A percentile compares a stretch with the other conserved stretches of the same genome.
Conservation (phyloP, 2,888 invertebrate genomes). For the Nasonovia ribisnigri region DNA sequence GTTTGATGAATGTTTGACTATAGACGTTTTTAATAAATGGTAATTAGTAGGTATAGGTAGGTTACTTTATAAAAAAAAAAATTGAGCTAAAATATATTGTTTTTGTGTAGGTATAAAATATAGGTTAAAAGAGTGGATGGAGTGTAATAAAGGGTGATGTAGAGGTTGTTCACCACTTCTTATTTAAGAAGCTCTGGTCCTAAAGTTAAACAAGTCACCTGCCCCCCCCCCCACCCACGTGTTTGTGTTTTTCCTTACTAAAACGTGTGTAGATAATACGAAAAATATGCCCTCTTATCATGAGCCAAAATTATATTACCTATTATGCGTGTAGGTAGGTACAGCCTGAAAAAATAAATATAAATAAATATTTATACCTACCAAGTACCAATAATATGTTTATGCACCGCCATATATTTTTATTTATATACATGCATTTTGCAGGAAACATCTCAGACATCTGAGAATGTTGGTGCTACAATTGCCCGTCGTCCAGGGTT, state of each 20-base stretch:
- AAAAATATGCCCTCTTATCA: not conserved
- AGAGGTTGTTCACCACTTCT: not conserved
- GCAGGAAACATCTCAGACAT: slow-evolving; percentile 73
- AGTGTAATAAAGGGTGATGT: not conserved
- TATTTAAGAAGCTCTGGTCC: too few species aligned
- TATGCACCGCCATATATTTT: too few species aligned
- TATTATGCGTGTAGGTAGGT: not conserved
- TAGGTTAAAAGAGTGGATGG: not conserved
- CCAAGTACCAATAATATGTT: not conserved
- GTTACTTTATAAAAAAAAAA: not conserved
- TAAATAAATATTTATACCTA: not conserved
- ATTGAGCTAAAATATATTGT: not conserved
- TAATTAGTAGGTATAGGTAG: too few species aligned
- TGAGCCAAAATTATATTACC: not conserved
- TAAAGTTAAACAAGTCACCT: not conserved
- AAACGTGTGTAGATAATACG: not conserved
- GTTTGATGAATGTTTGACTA: not conserved
- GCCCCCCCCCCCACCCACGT: too few species aligned
- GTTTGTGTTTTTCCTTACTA: not conserved
- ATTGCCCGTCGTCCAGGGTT: slow-evolving; percentile 78
- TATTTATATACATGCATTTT: slow-evolving; percentile 68
- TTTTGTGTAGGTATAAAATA: not conserved
- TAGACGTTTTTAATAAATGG: not conserved
- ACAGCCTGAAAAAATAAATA: not conserved
- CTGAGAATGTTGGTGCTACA: slow-evolving; percentile 77